Evolutionary conservation across 2,113 vertebrate species (phyloP).

Genomic region (Pelecanoides urinatrix): DNA sequence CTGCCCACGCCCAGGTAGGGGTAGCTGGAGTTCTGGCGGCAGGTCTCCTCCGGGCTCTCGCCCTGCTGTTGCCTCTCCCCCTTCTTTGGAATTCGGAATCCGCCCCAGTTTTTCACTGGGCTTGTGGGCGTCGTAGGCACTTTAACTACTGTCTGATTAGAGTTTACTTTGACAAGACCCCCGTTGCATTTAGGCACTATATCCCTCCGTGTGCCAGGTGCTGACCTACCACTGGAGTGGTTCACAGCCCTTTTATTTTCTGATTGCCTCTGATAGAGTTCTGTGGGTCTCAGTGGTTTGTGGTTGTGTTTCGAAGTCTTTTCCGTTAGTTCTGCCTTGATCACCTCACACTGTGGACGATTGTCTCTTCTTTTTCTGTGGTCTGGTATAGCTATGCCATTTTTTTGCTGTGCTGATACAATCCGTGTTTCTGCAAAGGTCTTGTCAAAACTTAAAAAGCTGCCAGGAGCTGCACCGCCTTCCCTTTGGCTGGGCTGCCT

Average conservation of each 20-base stretch:
- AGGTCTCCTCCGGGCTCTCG: slow-evolving; percentile 50
- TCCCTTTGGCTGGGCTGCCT: slow-evolving; percentile 47
- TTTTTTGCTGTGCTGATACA: slow-evolving; percentile 70
- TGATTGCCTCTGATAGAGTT: slow-evolving; percentile 67
- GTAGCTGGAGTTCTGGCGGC: slow-evolving; percentile 66
- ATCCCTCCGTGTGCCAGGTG: slow-evolving; percentile 61
- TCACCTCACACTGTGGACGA: slow-evolving; percentile 59
- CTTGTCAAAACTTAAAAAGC: slow-evolving; percentile 66
- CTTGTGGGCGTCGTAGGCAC: slow-evolving; percentile 75
- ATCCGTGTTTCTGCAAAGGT: slow-evolving; percentile 58
- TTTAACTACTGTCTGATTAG: slow-evolving; percentile 69
- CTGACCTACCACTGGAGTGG: slow-evolving; percentile 62
- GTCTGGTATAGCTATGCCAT: slow-evolving; percentile 61
- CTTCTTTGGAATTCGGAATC: slow-evolving; percentile 94
- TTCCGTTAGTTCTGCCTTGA: slow-evolving; percentile 72
- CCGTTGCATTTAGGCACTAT: slow-evolving; percentile 75
- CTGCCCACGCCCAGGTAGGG: slow-evolving; percentile 64
- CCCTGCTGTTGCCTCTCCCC: slow-evolving; percentile 77
- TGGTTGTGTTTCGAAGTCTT: slow-evolving; percentile 73
- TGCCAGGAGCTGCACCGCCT: neutral
- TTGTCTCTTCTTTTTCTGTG: slow-evolving; percentile 75
- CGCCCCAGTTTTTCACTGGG: slow-evolving; percentile 90
- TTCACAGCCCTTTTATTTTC: slow-evolving; percentile 67
- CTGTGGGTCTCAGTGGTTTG: slow-evolving; percentile 73
- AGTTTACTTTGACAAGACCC: slow-evolving; percentile 73